Conservation (phyloP, 2,888 invertebrate genomes). For the Orthosia gracilis region DNA sequence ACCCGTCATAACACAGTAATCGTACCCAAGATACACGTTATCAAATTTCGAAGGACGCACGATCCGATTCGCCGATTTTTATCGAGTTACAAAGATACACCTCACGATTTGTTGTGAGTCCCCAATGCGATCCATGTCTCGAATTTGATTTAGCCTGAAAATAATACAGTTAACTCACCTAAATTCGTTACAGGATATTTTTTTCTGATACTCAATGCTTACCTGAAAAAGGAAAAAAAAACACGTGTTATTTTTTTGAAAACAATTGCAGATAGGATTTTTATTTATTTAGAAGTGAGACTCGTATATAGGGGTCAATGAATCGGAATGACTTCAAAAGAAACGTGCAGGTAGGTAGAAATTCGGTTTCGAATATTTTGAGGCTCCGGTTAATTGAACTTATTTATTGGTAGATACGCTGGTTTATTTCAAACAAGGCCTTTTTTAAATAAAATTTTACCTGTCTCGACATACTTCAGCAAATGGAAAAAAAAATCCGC, state of each 20-base stretch:
- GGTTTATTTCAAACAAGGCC: background rate
- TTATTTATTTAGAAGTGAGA: constrained; percentile 24
- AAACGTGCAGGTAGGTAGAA: constrained; percentile 10
- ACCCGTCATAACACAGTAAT: constrained; percentile 64
- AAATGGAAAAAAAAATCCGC: background rate
- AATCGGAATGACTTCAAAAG: constrained; percentile 43
- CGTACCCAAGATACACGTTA: constrained; percentile 63
- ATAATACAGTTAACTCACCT: constrained; percentile 65
- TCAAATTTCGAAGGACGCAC: constrained; percentile 59
- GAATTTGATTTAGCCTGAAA: constrained; percentile 56
- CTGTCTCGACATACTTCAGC: background rate
- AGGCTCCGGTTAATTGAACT: background rate
- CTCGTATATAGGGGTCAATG: constrained; percentile 31
- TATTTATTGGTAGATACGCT: background rate
- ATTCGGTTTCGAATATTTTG: constrained; percentile 2
- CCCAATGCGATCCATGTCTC: constrained; percentile 51
- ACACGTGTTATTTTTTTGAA: constrained; percentile 17
- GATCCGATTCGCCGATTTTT: constrained; percentile 55
- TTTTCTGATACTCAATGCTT: constrained; percentile 55
- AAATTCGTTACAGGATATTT: constrained; percentile 56
- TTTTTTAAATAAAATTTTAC: background rate
- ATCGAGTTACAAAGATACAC: constrained; percentile 62
- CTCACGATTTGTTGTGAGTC: constrained; percentile 61
- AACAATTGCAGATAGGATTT: constrained; percentile 2
- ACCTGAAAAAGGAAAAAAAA: constrained; percentile 57